A percentile compares a stretch with the other conserved stretches of the same genome.
Evolutionary conservation across 2,797 vertebrate species (phyloP).

Genomic region (Sus cebifrons): DNA sequence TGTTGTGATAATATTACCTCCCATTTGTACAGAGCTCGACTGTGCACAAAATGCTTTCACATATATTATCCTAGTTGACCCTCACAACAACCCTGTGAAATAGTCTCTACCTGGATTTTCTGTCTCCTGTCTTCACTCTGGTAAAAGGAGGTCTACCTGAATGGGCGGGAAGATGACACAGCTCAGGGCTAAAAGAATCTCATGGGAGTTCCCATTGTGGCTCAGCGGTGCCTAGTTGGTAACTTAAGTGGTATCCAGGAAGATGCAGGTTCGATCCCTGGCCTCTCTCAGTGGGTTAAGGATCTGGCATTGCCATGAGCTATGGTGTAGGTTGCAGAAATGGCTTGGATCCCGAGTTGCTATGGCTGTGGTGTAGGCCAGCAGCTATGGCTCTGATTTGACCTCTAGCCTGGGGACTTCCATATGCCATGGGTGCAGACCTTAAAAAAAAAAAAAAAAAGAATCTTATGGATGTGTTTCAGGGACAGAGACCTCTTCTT

Average conservation of each 20-base stretch:
- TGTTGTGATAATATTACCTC: conserved; percentile 73
- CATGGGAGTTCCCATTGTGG: background rate
- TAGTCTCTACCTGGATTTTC: conserved; percentile 49
- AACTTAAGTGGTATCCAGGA: too few relatives aligned
- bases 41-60: conserved; percentile 36
- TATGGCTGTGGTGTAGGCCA: too few relatives aligned
- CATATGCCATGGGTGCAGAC: too few relatives aligned
- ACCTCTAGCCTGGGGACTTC: too few relatives aligned
- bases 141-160: background rate
- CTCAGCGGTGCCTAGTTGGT: too few relatives aligned
- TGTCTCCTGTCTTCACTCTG: background rate
- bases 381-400: too few relatives aligned
- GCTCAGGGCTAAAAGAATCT: background rate
- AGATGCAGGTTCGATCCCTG: too few relatives aligned
- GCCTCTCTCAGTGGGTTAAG: too few relatives aligned
- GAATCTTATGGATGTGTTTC: background rate
- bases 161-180: rapidly evolving
- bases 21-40: conserved; percentile 38
- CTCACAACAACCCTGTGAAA: conserved; percentile 47
- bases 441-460: background rate
- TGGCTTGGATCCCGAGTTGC: too few relatives aligned
- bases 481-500: background rate
- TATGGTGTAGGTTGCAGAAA: too few relatives aligned
- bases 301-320: too few relatives aligned
- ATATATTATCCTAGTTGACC: conserved; percentile 71